A percentile compares a stretch with the other conserved stretches of the same genome.
Conservation (phyloP, 2,113 vertebrate genomes). For the Pteruthius melanotis region DNA sequence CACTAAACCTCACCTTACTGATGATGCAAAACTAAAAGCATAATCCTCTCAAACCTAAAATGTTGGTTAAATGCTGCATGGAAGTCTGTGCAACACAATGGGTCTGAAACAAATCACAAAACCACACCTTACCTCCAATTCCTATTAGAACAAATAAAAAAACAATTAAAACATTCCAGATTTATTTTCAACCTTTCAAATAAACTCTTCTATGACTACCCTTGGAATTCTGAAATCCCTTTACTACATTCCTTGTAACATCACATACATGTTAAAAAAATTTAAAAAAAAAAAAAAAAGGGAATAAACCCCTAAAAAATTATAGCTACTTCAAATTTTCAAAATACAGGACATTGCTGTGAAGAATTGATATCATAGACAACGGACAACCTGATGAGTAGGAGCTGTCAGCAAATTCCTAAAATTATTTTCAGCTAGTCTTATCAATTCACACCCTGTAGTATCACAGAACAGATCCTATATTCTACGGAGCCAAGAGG, state of each 20-base stretch:
- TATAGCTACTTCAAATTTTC: neutral
- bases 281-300: neutral
- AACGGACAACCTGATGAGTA: neutral
- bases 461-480: neutral
- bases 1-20: neutral
- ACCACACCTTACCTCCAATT: fast-evolving
- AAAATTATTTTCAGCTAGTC: neutral
- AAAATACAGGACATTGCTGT: neutral
- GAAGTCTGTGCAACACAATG: neutral
- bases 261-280: neutral
- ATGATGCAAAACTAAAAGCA: neutral
- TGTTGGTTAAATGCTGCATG: neutral
- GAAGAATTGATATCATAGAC: neutral
- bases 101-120: neutral
- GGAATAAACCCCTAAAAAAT: neutral
- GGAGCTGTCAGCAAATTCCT: neutral
- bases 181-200: neutral
- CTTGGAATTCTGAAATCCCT: neutral
- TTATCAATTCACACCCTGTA: neutral
- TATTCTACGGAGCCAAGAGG: neutral
- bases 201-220: neutral
- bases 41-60: neutral
- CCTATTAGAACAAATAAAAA: neutral
- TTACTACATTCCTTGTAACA: neutral
- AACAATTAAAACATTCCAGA: neutral